These are phyloP conservation scores for Castor canadensis DNA, from an alignment of 2,113 vertebrate species.

Conservation along the genomic window DNA sequence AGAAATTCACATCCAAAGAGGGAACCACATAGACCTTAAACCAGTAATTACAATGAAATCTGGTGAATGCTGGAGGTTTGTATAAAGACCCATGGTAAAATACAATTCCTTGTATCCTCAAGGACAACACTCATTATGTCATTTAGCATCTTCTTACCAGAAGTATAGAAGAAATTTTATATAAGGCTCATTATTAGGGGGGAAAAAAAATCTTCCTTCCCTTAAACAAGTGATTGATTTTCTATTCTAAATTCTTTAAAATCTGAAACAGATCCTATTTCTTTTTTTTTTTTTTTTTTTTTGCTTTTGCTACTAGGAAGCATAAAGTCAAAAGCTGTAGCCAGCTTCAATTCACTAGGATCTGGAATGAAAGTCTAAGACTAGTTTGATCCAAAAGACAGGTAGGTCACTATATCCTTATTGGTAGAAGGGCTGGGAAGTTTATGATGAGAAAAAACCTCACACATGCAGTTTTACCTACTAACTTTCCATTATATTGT, in stretches of 20 bases:
- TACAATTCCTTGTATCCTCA: background rate
- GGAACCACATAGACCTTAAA: background rate
- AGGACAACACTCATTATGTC: background rate
- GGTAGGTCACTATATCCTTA: background rate
- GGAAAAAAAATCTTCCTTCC: background rate
- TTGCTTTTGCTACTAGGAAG: slow-evolving; percentile 14
- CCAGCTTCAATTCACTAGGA: background rate
- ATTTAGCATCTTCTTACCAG: background rate
- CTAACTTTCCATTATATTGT: background rate
- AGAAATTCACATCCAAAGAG: background rate
- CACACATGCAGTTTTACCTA: accelerated
- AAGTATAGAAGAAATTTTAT: background rate
- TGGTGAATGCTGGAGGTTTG: too few relatives aligned
- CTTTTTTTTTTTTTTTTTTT: background rate
- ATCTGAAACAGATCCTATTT: background rate
- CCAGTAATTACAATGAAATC: background rate
- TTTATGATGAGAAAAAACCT: background rate
- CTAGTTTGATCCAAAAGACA: background rate
- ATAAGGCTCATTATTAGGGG: background rate
- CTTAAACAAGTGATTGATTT: background rate
- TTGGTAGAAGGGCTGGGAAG: background rate
- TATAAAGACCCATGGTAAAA: background rate
- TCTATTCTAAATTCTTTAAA: background rate
- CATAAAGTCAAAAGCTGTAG: background rate
- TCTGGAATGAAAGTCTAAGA: background rate